Base-by-base conservation (phyloP, 2,797 vertebrate species). In the Margarornis squamiger region DNA sequence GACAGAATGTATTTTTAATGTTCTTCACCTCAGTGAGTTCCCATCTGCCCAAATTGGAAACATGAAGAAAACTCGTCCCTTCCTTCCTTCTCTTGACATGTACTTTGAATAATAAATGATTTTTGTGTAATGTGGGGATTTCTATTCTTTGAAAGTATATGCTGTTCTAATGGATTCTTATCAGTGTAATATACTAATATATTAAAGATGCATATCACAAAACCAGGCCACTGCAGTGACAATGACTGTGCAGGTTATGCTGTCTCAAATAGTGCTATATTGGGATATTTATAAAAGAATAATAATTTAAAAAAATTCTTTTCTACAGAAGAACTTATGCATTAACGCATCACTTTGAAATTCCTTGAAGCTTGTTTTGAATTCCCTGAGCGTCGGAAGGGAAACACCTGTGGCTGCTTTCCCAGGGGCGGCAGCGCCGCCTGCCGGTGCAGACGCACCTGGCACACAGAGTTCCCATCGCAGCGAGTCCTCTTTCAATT, bases 401-500 rank as follows among this genome's bases (percentile, higher is more conserved):
- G n/a, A 9, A 26, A 2, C 13, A 0, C 16, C 3, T 8, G 15
- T 27, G 36, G 30, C 12, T 8, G 24, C 5, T 43, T 84, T 93
- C 49, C 62, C 24, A 2, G 10, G 23, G 88, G n/a, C 46, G 30
- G 45, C 82, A 79, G 82, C 63, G 19, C 96, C 96, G 93, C 78
- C 97, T 97, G 86, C 90, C 94, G 97, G 92, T 76, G 45, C 29
- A 12, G 29, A 18, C 29, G 12, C 18, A 19, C 1, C 30, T 32
- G 9, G 18, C 20, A 2, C 17, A 7, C 17, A 7, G 17, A 30
- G 24, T 30, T 21, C 13, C 6, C 2, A 3, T 7, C 18, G 12
- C 46, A 54, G 21, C 1, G 3, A 46, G 54, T 49, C 72, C 24
- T 54, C 34, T 30, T 66, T 45, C 20, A 14, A 3, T 13, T 27